phyloP scores from a whole-genome alignment of 2,888 invertebrate species.

The Nebria brevicollis region DNA sequence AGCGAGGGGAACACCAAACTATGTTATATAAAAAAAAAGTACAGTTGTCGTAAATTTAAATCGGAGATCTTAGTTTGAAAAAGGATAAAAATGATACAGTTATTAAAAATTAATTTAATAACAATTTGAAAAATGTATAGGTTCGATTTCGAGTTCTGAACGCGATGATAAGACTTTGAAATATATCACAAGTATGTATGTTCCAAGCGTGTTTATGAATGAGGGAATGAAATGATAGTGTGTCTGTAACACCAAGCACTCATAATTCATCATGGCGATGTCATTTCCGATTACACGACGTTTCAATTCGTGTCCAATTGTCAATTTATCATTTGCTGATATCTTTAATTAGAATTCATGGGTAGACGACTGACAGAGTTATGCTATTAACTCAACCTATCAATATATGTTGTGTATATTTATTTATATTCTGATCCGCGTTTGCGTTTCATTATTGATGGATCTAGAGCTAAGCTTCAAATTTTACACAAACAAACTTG shows the following conservation, averaged over 20 bases:
- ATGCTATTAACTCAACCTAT: conserved; percentile 39
- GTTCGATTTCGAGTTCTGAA: no score
- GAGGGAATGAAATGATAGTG: not conserved
- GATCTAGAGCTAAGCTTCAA: not conserved
- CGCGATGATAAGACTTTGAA: no score
- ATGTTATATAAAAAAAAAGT: not conserved
- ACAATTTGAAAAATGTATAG: no score
- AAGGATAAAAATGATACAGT: no score
- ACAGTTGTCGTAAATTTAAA: not conserved
- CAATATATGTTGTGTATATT: conserved; percentile 20
- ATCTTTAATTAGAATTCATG: conserved; percentile 46
- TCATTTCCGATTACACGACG: conserved; percentile 42
- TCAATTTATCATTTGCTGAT: conserved; percentile 45
- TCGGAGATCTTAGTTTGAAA: no score
- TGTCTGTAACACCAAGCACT: not conserved
- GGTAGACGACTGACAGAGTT: conserved; percentile 38
- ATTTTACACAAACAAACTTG: conserved; percentile 7
- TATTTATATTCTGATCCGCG: not conserved
- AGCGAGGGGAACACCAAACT: conserved; percentile 1
- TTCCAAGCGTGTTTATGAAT: not conserved
- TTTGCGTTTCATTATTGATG: not conserved
- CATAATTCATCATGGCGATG: conserved; percentile 46
- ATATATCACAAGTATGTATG: not conserved
- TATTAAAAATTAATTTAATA: no score
- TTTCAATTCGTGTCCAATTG: conserved; percentile 47